Base-by-base conservation (phyloP, 1,140 invertebrate genomes). In the Drosophila bocki region DNA sequence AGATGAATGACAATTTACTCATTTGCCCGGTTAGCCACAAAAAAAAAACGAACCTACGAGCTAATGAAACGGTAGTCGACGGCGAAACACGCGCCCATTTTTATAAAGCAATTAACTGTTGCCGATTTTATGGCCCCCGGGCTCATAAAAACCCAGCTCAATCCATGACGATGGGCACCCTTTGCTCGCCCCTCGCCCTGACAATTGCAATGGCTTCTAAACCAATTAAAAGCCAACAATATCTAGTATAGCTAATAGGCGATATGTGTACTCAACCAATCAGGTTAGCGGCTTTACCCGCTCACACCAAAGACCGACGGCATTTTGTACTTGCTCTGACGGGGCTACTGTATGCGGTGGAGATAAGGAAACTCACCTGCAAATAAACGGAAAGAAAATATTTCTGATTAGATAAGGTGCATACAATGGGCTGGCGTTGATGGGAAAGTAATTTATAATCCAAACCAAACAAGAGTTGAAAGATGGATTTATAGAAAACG, bases 251-350 rank as follows among this genome's bases (percentile, higher is more conserved):
- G 67, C 63, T 80, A 80, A 88, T 87, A 88, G 64, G 77, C 80
- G 63, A 88, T 88, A 65, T 81, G 78, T 88, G 70, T 88, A 88
- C 85, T 88, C 85, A 85, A 51, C 85, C 85, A 88, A 88, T 88
- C 85, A 75, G 85, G 85, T 88, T 80, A 80, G 80, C 67, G 59
- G 68, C 45, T 69, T 39, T 33, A 37, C 32, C 48, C 35, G 17
- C 60, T 41, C 26, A 56, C 26, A 22, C 19, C 50, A 26, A 57
- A 6, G 19, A 17, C 74, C 78, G 81, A 42, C 81, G 78, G 78
- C 83, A 87, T 81, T 85, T 80, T 69, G 72, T 84, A 68, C 44
- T 60, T 56, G 26, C 26, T 48, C 33, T 56, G 59, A 29, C 44
- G 56, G 13, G 37, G 61, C 79, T 62, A 77, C 60, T 39, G 64